Evolutionary conservation across 2,113 vertebrate species (phyloP).

Genomic region (Lethenteron reissneri): DNA sequence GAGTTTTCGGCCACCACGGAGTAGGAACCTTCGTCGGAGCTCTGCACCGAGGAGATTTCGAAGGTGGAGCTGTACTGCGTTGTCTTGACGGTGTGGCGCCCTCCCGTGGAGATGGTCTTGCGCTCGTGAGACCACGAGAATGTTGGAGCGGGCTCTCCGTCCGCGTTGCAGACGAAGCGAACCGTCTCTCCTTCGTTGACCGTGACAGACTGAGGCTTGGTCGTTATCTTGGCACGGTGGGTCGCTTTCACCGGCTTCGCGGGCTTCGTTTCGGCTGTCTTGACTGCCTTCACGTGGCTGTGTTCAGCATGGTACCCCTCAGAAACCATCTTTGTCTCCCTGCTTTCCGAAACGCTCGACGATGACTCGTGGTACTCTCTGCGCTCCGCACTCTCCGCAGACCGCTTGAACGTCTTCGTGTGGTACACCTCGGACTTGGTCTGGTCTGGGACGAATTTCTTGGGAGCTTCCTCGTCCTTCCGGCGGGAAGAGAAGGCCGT

Average conservation of each 20-base stretch:
- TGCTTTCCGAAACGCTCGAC: conserved; percentile 43
- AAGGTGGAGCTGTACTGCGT: conserved; percentile 52
- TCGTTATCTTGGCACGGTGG: conserved; percentile 45
- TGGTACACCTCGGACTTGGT: conserved; percentile 59
- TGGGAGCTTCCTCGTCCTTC: conserved; percentile 57
- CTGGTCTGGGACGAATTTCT: conserved; percentile 42
- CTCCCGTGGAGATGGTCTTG: conserved; percentile 30
- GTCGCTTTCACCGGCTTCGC: conserved; percentile 37
- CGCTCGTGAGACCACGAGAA: conserved; percentile 52
- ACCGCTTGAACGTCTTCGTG: conserved; percentile 47
- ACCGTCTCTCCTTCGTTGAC: conserved; percentile 53
- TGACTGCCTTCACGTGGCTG: conserved; percentile 27
- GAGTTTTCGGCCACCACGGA: conserved; percentile 56
- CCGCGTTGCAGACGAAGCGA: conserved; percentile 62
- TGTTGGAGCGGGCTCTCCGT: conserved; percentile 60
- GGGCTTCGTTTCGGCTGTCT: conserved; percentile 28
- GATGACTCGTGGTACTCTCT: conserved; percentile 49
- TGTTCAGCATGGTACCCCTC: conserved; percentile 48
- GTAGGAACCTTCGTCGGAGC: conserved; percentile 70
- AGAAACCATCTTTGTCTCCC: conserved; percentile 32
- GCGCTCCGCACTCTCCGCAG: conserved; percentile 46
- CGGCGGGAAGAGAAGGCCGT: conserved; percentile 41
- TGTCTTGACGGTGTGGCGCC: conserved; percentile 41
- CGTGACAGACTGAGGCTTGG: conserved; percentile 54
- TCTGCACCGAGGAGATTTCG: conserved; percentile 52